Evolutionary conservation across 2,888 invertebrate species (phyloP), one percentile per base, ranked within the genome.

Genomic region (Rhogogaster chlorosoma): DNA sequence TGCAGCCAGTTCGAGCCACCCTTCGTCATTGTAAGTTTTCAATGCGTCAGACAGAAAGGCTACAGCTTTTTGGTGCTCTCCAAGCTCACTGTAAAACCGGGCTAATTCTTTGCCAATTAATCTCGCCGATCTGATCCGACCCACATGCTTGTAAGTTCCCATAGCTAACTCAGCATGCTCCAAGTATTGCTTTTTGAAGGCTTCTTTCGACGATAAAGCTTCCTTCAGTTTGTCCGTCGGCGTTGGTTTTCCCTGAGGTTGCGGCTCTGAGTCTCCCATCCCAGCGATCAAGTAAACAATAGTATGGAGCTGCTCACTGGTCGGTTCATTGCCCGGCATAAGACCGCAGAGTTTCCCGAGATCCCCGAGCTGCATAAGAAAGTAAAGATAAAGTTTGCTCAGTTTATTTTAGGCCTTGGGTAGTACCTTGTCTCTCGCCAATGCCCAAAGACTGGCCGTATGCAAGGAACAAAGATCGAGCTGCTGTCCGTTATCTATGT

Each of bases 71-170:
- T 97, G 96, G 0, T 97, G 97, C 92, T 98, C 97, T 0, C 97
- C 97, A 10, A 97, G 94, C 87, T 97, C 96, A 89, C 98, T 96
- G 93, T 99, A 99, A 93, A 99, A 99, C 38, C 97, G 96, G 0
- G 99, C 98, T 78, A 99, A 94, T 90, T 99, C 98, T 61, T 97
- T 95, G 0, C 99, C 99, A 85, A 99, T 97, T 75, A 97, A 95
- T 67, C 98, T 95, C 0, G 99, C 99, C 84, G 97, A 98, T 88
- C 98, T 95, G 89, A 96, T 94, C 9, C 95, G 93, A 12, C 94
- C 97, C 87, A 99, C 98, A 94, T 99, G 99, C 91, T 99, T 99
- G 92, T 98, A 99, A 0, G 99, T 99, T 83, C 99, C 98, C 96
- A 99, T 98, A 0, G 99, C 98, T 87, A 99, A 94, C 93, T 99